Base-by-base conservation (phyloP, 92 coral and sea anemone genomes). In the Meandrina meandrites region DNA sequence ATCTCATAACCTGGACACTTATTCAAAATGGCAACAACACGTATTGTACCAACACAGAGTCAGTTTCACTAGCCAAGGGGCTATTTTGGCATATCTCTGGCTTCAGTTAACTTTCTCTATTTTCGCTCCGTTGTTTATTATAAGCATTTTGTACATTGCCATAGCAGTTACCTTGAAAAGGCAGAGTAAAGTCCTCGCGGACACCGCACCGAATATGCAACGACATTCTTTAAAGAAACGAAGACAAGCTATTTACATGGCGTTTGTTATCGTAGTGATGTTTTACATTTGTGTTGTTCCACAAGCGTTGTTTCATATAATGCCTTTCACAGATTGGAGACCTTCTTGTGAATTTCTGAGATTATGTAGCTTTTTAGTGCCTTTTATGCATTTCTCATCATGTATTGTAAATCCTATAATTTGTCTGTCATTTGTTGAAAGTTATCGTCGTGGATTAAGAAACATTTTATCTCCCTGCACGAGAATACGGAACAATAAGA, bases 401-500 rank as follows among this genome's bases (percentile, higher is more conserved):
- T 5, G 53, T 17, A 18, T 35, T 16, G 37, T 77, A 7, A 77
- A 50, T 50, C 80, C 80, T 28, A 77, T 77, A n/a, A 77, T 77
- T 77, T 77, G 62, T 28, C n/a, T 77, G 37, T 50, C 60, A 30
- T 77, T 77, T 34, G 80, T 77, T 15, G 64, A 50, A 50, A 27
- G 80, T 10, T 77, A 77, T 28, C 80, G 80, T 31, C 64, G 64
- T 53, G 64, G 80, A 50, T 28, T 48, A 18, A 48, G 56, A 77
- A 77, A 77, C 80, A 28, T 77, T 28, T 7, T 77, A 31, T 77
- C 64, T 30, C 19, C 64, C 28, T 77, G 66, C 24, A 40, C 24
- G 11, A 30, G 40, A 28, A 51, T 17, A 27, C 18, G 15, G 34
- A 48, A 15, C 24, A 47, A 30, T 50, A 31, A 28, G 64, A 51